Conservation (phyloP, 2,113 vertebrate genomes). For the Podilymbus podiceps region DNA sequence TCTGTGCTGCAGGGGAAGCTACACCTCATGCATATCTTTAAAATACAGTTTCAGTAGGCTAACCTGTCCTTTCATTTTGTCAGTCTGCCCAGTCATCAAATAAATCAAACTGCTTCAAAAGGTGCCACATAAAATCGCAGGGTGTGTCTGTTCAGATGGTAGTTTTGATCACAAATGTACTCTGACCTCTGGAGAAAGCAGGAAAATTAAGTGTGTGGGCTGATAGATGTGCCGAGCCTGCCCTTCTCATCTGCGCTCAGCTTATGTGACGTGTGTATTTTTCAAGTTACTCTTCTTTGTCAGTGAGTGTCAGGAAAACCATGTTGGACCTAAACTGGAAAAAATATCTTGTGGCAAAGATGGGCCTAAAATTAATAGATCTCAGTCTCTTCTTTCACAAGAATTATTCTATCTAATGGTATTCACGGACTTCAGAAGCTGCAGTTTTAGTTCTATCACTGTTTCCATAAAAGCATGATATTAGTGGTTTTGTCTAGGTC, state of each 20-base stretch:
- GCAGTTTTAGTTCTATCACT: neutral
- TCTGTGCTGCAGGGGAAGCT: neutral
- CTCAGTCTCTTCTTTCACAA: neutral
- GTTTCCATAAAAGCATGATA: neutral
- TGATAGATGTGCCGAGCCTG: neutral
- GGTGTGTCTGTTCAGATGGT: neutral
- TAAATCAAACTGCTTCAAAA: neutral
- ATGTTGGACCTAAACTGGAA: fast-evolving
- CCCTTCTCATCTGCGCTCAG: neutral
- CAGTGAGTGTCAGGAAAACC: neutral
- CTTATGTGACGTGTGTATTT: fast-evolving
- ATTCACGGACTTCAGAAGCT: neutral
- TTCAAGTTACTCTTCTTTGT: too few relatives aligned
- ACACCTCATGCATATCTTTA: neutral
- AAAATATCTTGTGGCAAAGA: too few relatives aligned
- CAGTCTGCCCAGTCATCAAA: neutral
- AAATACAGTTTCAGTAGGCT: neutral
- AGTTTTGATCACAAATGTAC: neutral
- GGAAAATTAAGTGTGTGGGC: fast-evolving
- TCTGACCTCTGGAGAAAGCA: neutral
- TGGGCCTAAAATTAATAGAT: too few relatives aligned
- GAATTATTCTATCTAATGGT: neutral
- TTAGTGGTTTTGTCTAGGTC: neutral
- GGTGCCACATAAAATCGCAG: neutral
- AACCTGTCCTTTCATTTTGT: neutral